Conservation (phyloP, 2,888 invertebrate genomes). For the Erebia epiphron region DNA sequence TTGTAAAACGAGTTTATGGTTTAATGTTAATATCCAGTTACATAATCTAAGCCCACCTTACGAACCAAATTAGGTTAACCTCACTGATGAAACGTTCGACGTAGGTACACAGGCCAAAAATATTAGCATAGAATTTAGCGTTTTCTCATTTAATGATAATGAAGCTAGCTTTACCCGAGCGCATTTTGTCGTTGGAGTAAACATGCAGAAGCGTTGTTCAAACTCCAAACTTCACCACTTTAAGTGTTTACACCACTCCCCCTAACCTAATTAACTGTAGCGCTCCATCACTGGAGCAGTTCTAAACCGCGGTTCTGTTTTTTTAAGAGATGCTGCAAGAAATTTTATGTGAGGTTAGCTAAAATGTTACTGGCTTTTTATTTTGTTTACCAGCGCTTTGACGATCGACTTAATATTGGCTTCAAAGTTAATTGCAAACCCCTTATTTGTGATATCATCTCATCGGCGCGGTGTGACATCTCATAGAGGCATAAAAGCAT, state of each 20-base stretch:
- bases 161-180: slow-evolving; percentile 7
- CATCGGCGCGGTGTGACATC: no score
- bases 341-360: neutral
- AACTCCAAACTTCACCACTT: slow-evolving; percentile 31
- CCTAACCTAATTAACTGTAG: slow-evolving; percentile 35
- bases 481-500: no score
- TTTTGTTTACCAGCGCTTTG: neutral
- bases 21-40: no score
- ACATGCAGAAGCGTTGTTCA: slow-evolving; percentile 33
- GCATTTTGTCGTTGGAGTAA: slow-evolving; percentile 34
- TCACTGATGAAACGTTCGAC: neutral
- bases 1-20: no score
- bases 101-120: neutral
- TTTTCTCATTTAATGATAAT: slow-evolving; percentile 17
- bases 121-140: slow-evolving; percentile 14
- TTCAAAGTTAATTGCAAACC: no score
- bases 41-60: no score
- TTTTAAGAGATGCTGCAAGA: neutral
- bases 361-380: neutral
- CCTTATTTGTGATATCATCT: no score
- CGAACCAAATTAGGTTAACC: no score
- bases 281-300: slow-evolving; percentile 21
- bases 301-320: slow-evolving; percentile 13
- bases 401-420: neutral
- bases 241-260: slow-evolving; percentile 34